Base-by-base conservation (phyloP, 2,888 invertebrate species). In the Hemicrepidius hirtus region DNA sequence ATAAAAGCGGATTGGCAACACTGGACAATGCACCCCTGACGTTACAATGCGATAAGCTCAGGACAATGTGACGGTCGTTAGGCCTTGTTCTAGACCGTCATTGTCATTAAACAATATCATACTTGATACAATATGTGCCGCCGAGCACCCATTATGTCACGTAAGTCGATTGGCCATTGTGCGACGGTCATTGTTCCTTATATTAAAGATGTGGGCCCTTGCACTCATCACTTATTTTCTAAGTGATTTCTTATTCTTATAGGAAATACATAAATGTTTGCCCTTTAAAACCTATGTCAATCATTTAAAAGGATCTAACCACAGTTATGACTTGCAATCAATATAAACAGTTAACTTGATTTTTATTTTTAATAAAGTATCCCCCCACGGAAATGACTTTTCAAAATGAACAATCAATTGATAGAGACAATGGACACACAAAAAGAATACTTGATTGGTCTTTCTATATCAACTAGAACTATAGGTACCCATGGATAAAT, bases 71-170 rank as follows among this genome's bases (percentile, higher is more conserved):
- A 71, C 77, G 77, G 80, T 81, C 80, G 79, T 82, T 79, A 81
- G 81, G 81, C 82, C 83, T 84, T 84, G 84, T 83, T 84, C 84
- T 83, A 81, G 81, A 76, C 79, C 80, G 82, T 83, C 83, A 85
- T 85, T 86, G 85, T 85, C 84, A 84, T 85, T 85, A 85, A 85
- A 85, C 85, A 85, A 85, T 86, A 86, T 86, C 85, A 81, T 84
- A 83, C 83, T 83, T 85, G 85, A 85, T 85, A 85, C 85, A 85
- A 84, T 85, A 85, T 85, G 85, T 84, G 81, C 82, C 80, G 82
- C 76, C 81, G 81, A 83, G 81, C 81, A 76, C 80, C 85, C 84
- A 84, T 85, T 85, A 84, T 84, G 84, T 84, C 84, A 84, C 85
- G 84, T 82, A 85, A 85, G 85, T 85, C 85, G 84, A 85, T 85